Conservation (phyloP, 2,888 invertebrate species). For the Hemicrepidius hirtus region DNA sequence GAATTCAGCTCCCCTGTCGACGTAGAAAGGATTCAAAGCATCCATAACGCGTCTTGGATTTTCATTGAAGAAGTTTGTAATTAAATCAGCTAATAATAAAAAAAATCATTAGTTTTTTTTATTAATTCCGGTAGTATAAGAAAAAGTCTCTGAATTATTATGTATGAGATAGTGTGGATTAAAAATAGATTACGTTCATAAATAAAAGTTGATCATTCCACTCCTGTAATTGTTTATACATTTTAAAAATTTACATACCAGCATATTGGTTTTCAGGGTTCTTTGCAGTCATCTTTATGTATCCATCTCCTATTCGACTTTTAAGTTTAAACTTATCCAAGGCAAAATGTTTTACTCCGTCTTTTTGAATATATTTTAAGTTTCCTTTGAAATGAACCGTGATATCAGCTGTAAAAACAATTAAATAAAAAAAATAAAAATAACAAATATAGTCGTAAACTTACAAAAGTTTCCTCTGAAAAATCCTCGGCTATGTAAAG, state of each 20-base stretch:
- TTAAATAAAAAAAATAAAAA: not conserved
- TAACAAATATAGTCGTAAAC: not conserved
- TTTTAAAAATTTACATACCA: slow-evolving; percentile 72
- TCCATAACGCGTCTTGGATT: slow-evolving; percentile 80
- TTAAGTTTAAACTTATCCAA: slow-evolving; percentile 77
- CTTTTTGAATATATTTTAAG: slow-evolving; percentile 76
- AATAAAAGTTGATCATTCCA: too few species aligned
- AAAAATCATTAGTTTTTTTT: slow-evolving; percentile 20
- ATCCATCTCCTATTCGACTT: slow-evolving; percentile 78
- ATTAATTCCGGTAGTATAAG: too few species aligned
- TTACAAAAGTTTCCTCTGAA: slow-evolving; percentile 76
- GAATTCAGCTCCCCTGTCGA: slow-evolving; percentile 79
- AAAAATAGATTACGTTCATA: too few species aligned
- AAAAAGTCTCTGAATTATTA: too few species aligned
- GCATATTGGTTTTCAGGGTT: slow-evolving; percentile 76
- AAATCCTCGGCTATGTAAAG: slow-evolving; percentile 73
- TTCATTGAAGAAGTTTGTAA: slow-evolving; percentile 82
- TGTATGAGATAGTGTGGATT: too few species aligned
- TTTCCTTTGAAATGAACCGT: slow-evolving; percentile 76
- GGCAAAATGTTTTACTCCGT: slow-evolving; percentile 78
- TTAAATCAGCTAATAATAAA: slow-evolving; percentile 76
- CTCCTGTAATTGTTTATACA: too few species aligned
- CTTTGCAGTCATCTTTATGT: slow-evolving; percentile 75
- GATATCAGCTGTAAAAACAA: slow-evolving; percentile 73
- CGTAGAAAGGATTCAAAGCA: slow-evolving; percentile 81